Base-by-base conservation (phyloP, 2,888 invertebrate genomes). In the Ernsta delagoae region DNA sequence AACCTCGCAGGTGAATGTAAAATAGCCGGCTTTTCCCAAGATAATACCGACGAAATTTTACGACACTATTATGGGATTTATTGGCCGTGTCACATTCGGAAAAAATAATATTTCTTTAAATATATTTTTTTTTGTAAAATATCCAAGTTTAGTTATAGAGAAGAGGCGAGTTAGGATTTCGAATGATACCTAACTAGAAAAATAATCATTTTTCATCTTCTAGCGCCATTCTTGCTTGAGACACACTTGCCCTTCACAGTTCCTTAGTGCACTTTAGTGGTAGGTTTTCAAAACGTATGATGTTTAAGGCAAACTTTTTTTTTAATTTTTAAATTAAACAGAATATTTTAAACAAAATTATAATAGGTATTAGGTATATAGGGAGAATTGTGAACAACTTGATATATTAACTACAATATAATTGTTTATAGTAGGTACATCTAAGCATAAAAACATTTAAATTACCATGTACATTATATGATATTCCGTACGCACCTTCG, bases 1-100 rank as follows among this genome's bases (percentile, higher is more conserved):
- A 91, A 88, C 90, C 90, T 88, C 91, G 87, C 90, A 91, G 91
- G 91, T 92, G 91, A 92, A 93, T 93, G 92, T 92, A 92, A 92
- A 92, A 92, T 92, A 92, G 90, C 91, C 85, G 84, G 88, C 86
- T 90, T 89, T 90, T 89, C 90, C 91, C 91, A 89, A 92, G 92
- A 92, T 92, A 92, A 92, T 92, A 88, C 90, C 86, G 80, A 83
- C 84, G 86, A 91, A 92, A 91, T 92, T 92, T 92, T 93, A 92
- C 90, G 91, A 90, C 89, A 89, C 88, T 24, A 24, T 92, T 92
- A 91, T 88, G 83, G 84, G 90, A 92, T 92, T 92, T 92, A 92
- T 92, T 91, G 90, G 86, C 84, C 85, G 83, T 88, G 88, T 90
- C 90, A 90, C 86, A 88, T 89, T 88, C 84, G 83, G 83, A 84